Conservation (phyloP, 2,113 vertebrate genomes). For the Solea senegalensis region DNA sequence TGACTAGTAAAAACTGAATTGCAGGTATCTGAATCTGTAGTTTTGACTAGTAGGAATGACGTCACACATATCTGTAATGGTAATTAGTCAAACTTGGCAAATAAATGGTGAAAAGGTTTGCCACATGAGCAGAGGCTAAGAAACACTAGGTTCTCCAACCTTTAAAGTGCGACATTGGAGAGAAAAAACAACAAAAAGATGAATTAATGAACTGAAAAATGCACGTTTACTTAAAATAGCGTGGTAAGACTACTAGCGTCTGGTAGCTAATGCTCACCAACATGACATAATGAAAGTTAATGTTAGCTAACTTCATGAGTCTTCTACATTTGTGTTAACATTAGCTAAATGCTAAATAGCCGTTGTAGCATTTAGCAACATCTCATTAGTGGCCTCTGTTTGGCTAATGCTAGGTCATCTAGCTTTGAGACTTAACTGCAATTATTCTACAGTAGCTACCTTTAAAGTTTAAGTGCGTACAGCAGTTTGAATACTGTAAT, state of each 20-base stretch:
- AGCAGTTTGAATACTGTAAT: slow-evolving; percentile 28
- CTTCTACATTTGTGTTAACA: too few relatives aligned
- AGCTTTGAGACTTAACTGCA: neutral
- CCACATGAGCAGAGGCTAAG: too few relatives aligned
- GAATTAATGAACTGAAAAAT: neutral
- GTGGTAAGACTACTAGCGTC: neutral
- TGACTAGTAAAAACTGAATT: too few relatives aligned
- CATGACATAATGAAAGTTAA: neutral
- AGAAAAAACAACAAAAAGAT: neutral
- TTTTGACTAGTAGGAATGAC: too few relatives aligned
- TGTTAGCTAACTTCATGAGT: neutral
- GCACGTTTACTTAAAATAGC: neutral
- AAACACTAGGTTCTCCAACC: neutral
- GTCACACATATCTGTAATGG: too few relatives aligned
- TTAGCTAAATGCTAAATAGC: too few relatives aligned
- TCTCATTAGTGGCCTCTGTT: neutral
- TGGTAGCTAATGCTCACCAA: neutral
- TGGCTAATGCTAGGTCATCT: slow-evolving; percentile 4
- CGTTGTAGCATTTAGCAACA: neutral
- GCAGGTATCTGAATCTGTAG: too few relatives aligned
- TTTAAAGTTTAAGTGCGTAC: slow-evolving; percentile 18
- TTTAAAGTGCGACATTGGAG: slow-evolving; percentile 2
- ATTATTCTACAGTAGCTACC: neutral
- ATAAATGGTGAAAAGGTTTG: too few relatives aligned
- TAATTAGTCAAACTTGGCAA: too few relatives aligned